Percentiles rank a stretch among this genome's conserved stretches.
These are phyloP conservation scores for Buathra laborator DNA, from an alignment of 2,888 invertebrate genomes.

Conservation along the genomic window DNA sequence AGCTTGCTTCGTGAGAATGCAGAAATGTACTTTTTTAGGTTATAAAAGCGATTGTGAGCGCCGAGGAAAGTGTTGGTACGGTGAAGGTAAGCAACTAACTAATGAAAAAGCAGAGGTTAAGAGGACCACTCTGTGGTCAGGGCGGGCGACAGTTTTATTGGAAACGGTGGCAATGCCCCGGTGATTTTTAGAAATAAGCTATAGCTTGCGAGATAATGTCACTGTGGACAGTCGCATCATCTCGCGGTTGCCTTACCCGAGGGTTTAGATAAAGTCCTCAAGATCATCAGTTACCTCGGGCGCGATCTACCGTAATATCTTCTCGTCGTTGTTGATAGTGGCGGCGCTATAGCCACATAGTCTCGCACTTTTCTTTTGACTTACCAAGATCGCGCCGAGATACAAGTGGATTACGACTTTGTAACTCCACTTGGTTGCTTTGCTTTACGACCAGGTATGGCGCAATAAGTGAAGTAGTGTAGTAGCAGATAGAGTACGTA, in stretches of 20 bases:
- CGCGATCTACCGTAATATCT: neutral
- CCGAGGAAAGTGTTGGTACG: neutral
- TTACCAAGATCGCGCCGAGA: slow-evolving; percentile 29
- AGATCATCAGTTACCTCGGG: slow-evolving; percentile 12
- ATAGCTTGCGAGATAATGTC: neutral
- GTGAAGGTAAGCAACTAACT: no score
- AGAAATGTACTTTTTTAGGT: neutral
- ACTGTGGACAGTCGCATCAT: neutral
- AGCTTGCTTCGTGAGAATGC: neutral
- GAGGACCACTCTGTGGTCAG: no score
- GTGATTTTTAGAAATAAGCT: no score
- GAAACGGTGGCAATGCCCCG: no score
- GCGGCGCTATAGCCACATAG: neutral
- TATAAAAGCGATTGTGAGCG: neutral
- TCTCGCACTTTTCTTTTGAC: slow-evolving; percentile 39
- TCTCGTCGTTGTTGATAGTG: neutral
- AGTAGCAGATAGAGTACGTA: neutral
- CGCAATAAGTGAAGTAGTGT: neutral
- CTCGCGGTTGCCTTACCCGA: neutral
- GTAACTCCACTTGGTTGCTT: slow-evolving; percentile 49
- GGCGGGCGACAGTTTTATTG: no score
- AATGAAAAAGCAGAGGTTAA: no score
- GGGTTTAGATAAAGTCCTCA: neutral
- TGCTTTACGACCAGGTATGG: slow-evolving; percentile 34
- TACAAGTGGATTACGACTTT: slow-evolving; percentile 55